Percentiles rank a stretch among this genome's conserved stretches.
Conservation (phyloP, 1,140 invertebrate species). For the Drosophila varians region DNA sequence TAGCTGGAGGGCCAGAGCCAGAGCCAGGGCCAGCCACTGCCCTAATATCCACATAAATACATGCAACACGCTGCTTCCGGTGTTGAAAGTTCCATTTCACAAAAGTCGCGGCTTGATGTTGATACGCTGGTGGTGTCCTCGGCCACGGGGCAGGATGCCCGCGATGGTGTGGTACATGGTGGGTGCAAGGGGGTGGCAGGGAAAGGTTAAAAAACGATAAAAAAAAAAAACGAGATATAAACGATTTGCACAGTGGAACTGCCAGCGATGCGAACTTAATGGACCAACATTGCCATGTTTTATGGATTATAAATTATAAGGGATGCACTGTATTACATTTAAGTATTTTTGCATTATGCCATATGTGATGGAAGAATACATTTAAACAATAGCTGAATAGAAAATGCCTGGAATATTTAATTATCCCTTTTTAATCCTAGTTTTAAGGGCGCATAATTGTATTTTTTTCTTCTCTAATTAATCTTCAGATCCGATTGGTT, state of each 20-base stretch:
- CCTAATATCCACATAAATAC: constrained; percentile 81
- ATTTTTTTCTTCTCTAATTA: too few species aligned
- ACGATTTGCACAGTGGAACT: constrained; percentile 38
- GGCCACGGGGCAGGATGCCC: constrained; percentile 15
- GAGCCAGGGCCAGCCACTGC: constrained; percentile 43
- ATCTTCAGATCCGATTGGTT: too few species aligned
- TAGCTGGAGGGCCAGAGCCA: constrained; percentile 18
- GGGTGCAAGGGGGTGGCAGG: constrained; percentile 4
- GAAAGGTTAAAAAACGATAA: constrained; percentile 17
- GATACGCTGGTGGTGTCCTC: constrained; percentile 56
- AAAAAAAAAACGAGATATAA: constrained; percentile 4
- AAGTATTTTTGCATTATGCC: not conserved
- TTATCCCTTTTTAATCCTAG: too few species aligned
- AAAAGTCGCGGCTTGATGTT: constrained; percentile 75
- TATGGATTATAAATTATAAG: not conserved
- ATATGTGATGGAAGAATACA: too few species aligned
- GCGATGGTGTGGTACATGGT: constrained; percentile 5
- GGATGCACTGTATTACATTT: not conserved
- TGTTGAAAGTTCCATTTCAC: constrained; percentile 79
- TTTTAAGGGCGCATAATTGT: too few species aligned
- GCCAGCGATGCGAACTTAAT: not conserved
- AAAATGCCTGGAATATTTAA: too few species aligned
- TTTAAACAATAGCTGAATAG: too few species aligned
- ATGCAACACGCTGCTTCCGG: constrained; percentile 81
- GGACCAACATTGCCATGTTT: not conserved